phyloP scores from a whole-genome alignment of 2,888 invertebrate genomes.

The Tortricodes alternella region DNA sequence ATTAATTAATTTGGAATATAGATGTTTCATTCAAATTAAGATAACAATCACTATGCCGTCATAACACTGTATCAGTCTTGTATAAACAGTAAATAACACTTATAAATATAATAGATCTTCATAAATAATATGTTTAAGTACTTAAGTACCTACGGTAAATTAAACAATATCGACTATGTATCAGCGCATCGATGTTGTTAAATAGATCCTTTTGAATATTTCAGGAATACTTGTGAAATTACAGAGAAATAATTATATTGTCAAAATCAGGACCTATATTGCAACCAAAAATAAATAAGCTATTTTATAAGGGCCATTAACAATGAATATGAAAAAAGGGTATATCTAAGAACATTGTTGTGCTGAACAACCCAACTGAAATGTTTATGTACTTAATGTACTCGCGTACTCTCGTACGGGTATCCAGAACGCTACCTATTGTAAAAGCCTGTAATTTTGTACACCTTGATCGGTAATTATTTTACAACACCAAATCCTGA shows the following conservation, averaged over 20 bases:
- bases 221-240: not conserved
- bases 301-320: no score
- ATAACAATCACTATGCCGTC: slow-evolving; percentile 27
- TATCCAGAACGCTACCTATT: slow-evolving; percentile 61
- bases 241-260: no score
- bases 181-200: slow-evolving; percentile 36
- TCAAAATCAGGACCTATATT: no score
- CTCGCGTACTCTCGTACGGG: slow-evolving; percentile 59
- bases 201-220: slow-evolving; percentile 1
- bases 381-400: slow-evolving; percentile 47
- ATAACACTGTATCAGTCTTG: slow-evolving; percentile 34
- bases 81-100: slow-evolving; percentile 40
- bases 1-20: slow-evolving; percentile 40
- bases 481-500: slow-evolving; percentile 72
- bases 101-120: slow-evolving; percentile 61
- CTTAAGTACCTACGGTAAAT: slow-evolving; percentile 58
- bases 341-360: slow-evolving; percentile 19
- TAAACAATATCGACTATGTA: slow-evolving; percentile 66
- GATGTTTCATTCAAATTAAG: slow-evolving; percentile 39
- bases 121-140: slow-evolving; percentile 54
- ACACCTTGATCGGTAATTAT: slow-evolving; percentile 75
- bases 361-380: slow-evolving; percentile 8
- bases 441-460: slow-evolving; percentile 79
- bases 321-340: no score
- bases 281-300: no score